phyloP scores from a whole-genome alignment of 2,888 invertebrate genomes.

The Thecophora atra region DNA sequence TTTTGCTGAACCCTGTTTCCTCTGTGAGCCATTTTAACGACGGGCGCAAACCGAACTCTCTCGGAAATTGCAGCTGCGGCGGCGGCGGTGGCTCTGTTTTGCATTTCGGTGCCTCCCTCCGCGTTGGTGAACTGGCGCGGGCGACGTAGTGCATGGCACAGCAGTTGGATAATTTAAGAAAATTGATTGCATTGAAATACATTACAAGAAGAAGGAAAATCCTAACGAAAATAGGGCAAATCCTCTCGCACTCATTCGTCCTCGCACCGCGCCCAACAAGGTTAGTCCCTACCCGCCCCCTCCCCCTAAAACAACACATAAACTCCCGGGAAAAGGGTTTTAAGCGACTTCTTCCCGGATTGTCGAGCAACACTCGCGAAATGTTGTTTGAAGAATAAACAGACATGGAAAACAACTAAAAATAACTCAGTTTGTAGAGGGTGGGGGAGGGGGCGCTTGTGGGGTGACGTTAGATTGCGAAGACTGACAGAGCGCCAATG shows the following conservation, averaged over 20 bases:
- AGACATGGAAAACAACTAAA: background rate
- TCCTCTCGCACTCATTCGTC: background rate
- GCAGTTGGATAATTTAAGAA: slow-evolving; percentile 29
- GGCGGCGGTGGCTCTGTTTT: slow-evolving; percentile 18
- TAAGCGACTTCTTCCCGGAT: slow-evolving; percentile 14
- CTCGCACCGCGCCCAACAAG: background rate
- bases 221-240: background rate
- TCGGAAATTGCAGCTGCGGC: background rate
- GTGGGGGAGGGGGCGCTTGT: too few relatives aligned
- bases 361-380: background rate
- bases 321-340: background rate
- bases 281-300: background rate
- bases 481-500: too few relatives aligned
- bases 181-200: slow-evolving; percentile 37
- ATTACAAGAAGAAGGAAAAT: slow-evolving; percentile 7
- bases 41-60: background rate
- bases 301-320: background rate
- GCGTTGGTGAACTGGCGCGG: background rate
- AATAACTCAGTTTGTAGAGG: too few relatives aligned
- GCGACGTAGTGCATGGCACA: background rate
- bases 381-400: background rate
- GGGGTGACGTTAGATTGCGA: too few relatives aligned
- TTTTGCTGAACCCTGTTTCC: too few relatives aligned
- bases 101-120: slow-evolving; percentile 24
- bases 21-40: background rate